Percentiles rank a stretch among this genome's conserved stretches.
These are phyloP conservation scores for Saturnia pavonia DNA, from an alignment of 2,888 invertebrate species.

Conservation along the genomic window DNA sequence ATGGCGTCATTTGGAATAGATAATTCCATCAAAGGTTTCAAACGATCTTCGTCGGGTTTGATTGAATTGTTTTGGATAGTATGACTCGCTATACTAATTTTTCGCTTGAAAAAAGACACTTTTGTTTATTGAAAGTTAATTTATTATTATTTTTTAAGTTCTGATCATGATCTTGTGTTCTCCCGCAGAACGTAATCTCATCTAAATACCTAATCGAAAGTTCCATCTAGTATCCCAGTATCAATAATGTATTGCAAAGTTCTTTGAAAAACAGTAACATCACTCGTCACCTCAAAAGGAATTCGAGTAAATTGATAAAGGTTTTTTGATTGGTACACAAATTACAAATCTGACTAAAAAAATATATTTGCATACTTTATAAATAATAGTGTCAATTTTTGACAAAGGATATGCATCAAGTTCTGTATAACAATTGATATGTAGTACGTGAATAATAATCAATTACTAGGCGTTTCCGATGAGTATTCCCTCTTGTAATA, in stretches of 20 bases:
- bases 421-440: background rate
- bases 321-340: background rate
- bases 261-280: background rate
- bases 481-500: background rate
- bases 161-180: background rate
- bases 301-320: conserved; percentile 3
- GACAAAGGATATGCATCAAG: conserved; percentile 8
- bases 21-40: background rate
- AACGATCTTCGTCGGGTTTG: background rate
- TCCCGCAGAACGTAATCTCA: background rate
- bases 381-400: background rate
- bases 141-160: background rate
- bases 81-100: background rate
- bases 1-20: background rate
- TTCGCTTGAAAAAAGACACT: background rate
- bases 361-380: background rate
- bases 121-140: background rate
- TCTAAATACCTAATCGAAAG: background rate
- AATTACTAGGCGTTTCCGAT: background rate
- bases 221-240: background rate
- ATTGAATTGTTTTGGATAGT: conserved; percentile 1
- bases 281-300: background rate
- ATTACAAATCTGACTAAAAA: conserved; percentile 1
- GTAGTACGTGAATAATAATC: conserved; percentile 3
- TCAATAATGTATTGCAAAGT: background rate